Percentiles rank a stretch among this genome's conserved stretches.
Conservation (phyloP, 1,140 invertebrate genomes). For the Lamellibrachia luymesi region DNA sequence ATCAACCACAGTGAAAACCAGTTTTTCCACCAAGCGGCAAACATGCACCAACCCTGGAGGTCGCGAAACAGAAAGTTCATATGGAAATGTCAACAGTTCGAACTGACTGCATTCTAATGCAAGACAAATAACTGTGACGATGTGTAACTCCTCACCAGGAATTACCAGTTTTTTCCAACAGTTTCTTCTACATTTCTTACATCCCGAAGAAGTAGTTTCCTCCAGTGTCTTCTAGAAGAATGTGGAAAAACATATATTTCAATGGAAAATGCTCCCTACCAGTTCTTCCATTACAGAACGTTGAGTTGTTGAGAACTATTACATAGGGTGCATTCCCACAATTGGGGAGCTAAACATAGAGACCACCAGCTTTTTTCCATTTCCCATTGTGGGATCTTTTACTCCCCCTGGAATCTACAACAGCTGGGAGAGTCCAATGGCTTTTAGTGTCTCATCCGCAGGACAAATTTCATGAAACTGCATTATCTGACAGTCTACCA, state of each 20-base stretch:
- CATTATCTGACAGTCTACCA: neutral
- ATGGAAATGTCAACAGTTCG: too few relatives aligned
- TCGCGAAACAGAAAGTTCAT: too few relatives aligned
- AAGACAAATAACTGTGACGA: too few relatives aligned
- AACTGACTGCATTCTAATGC: too few relatives aligned
- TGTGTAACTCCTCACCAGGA: neutral
- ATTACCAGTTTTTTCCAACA: neutral
- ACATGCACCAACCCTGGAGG: too few relatives aligned
- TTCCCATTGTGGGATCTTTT: too few relatives aligned
- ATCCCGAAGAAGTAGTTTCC: neutral
- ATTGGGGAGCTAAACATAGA: too few relatives aligned
- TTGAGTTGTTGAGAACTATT: neutral
- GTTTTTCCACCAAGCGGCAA: too few relatives aligned
- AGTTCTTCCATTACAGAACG: neutral
- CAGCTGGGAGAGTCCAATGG: neutral
- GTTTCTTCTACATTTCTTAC: neutral
- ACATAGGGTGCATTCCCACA: too few relatives aligned
- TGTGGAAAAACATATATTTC: neutral
- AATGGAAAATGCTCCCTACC: neutral
- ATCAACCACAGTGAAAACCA: too few relatives aligned
- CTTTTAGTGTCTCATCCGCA: neutral
- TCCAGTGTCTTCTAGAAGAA: neutral
- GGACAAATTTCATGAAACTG: neutral
- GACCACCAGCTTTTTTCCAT: too few relatives aligned
- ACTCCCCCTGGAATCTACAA: neutral